Base-by-base conservation (phyloP, 1,140 invertebrate species). In the Cephus cinctus region DNA sequence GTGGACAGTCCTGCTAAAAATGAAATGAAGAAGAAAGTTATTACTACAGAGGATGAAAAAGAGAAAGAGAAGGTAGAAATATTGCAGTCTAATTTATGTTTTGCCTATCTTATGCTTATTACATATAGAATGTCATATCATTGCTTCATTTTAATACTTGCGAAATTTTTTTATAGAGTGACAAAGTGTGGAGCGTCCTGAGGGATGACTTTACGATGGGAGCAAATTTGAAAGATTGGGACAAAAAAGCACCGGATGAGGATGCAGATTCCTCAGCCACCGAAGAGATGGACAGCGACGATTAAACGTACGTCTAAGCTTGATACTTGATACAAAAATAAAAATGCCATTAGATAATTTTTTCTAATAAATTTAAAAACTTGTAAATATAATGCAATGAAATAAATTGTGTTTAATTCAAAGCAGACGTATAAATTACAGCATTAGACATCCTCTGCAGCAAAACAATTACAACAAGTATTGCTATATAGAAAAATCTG, bases 161-260 rank as follows among this genome's bases (percentile, higher is more conserved):
- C 9, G 14, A 18, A 16, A 42, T 44, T 52, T 35, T 43, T 45
- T 53, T 59, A 21, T 35, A 73, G 67, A 34, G 56, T 5, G 55
- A 65, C 14, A 62, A 73, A 63, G 52, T 71, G 52, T 78, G 84
- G 85, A 78, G 74, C 67, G 77, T 82, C 73, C 80, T 80, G 57
- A 83, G 86, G 43, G 89, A 93, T 62, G 89, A 94, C 69, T 95
- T 90, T 66, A 89, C 91, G 82, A 88, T 90, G 81, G 87, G 87
- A 58, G 87, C 89, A 16, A 89, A 89, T 73, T 81, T 93, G 75
- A 94, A 93, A 76, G 89, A 95, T 72, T 95, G 92, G 92, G 89
- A 94, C 68, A 90, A 90, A 73, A 81, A 90, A 60, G 63, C 79
- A 47, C 70, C 69, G 30, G 63, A 67, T 15, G 69, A 76, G 45